phyloP scores from a whole-genome alignment of 2,113 vertebrate genomes.

The Campylomormyrus numenius region DNA sequence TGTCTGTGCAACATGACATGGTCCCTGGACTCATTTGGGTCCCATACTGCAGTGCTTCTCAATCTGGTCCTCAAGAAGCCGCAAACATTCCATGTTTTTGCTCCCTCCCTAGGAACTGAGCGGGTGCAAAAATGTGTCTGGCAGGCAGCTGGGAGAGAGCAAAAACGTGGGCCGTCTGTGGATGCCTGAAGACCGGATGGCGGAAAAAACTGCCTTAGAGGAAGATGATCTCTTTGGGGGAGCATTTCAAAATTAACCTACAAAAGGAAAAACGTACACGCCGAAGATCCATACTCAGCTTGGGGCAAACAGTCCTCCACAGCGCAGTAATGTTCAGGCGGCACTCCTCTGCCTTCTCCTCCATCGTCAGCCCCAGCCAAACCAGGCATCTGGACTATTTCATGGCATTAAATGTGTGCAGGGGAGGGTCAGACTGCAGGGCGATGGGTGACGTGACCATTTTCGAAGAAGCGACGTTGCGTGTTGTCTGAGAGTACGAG shows the following conservation, averaged over 20 bases:
- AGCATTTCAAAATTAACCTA: neutral
- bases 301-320: neutral
- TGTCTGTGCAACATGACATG: neutral
- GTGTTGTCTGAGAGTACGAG: slow-evolving; percentile 35
- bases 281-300: neutral
- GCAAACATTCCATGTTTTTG: neutral
- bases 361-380: neutral
- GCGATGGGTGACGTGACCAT: neutral
- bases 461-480: slow-evolving; percentile 20
- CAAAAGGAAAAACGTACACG: neutral
- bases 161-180: neutral
- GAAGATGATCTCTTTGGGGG: neutral
- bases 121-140: neutral
- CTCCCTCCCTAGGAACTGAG: neutral
- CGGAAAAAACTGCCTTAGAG: neutral
- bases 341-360: neutral
- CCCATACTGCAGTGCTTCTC: neutral
- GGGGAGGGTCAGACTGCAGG: neutral
- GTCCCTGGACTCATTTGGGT: neutral
- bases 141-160: neutral
- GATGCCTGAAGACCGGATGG: neutral
- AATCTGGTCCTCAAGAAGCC: neutral
- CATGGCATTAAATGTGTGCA: neutral
- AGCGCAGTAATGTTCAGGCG: neutral
- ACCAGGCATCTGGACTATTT: neutral